Evolutionary conservation across 2,888 invertebrate species (phyloP), one percentile per base, ranked within the genome.

Genomic region (Odontothrips loti): DNA sequence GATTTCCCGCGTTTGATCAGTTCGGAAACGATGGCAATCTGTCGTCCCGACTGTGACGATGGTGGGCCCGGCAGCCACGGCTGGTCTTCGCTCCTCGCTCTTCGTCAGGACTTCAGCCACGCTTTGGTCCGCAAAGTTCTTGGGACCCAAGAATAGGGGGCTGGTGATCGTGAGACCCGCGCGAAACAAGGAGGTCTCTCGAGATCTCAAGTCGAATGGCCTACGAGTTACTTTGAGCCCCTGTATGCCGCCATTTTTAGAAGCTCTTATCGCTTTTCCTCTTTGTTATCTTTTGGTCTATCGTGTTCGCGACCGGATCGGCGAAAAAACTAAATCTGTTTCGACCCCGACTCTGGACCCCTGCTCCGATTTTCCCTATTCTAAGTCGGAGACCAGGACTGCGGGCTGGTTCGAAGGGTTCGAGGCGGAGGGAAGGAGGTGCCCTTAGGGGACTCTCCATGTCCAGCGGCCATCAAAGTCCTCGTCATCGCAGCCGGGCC

Each of bases 401-500:
- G 58, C 17, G 58, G 58, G 1, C 20, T 6, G 58, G n/a, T 17
- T n/a, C 58, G 58, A 58, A 58, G n/a, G 58, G 20, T n/a, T n/a
- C 20, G 58, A 58, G 17, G 58, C 58, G 58, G 58, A 58, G 6
- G 58, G 34, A 43, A 43, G n/a, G 58, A 58, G 58, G 58, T 58
- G 58, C 58, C 58, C 58, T 58, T 58, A 15, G 58, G 58, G 58
- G 58, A 58, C 58, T 58, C 58, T 11, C 58, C 10, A 58, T 58
- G 58, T 58, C 58, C 58, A 58, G 58, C 58, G 58, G 58, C 58
- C 58, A 58, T 58, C 58, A 58, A 58, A 58, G 58, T 58, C 58
- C 58, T 58, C 58, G 58, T 58, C 58, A 58, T 58, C 58, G 58
- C 58, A 4, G 58, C 2, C 34, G 34, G 34, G 34, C 34, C 34